Conservation (phyloP, 1,140 invertebrate species). For the Leptoteleia sp. region DNA sequence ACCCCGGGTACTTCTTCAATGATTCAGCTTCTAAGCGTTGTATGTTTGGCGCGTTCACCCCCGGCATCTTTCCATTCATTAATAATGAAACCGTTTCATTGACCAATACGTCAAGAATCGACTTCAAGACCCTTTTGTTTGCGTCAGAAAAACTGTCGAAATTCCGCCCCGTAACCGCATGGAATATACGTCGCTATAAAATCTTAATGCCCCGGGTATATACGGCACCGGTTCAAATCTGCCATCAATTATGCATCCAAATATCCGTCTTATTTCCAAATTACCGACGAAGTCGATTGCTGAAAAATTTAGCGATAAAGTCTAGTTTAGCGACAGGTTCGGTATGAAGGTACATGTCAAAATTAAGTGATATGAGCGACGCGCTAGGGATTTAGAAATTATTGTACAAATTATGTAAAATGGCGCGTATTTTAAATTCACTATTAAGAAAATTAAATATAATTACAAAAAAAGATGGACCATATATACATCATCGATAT, state of each 20-base stretch:
- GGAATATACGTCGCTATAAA: too few species aligned
- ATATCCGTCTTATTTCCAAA: not conserved
- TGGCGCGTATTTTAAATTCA: too few species aligned
- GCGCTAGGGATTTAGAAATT: too few species aligned
- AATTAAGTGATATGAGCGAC: too few species aligned
- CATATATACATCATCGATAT: too few species aligned
- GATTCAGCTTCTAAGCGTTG: not conserved
- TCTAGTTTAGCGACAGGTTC: too few species aligned
- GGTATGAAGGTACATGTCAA: too few species aligned
- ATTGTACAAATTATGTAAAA: too few species aligned
- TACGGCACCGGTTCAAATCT: too few species aligned
- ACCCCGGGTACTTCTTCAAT: constrained; percentile 1
- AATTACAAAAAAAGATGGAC: too few species aligned
- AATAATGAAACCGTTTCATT: constrained; percentile 8
- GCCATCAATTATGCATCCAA: constrained; percentile 7
- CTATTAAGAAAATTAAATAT: too few species aligned
- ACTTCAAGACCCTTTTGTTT: constrained; percentile 1
- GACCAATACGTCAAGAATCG: constrained; percentile 5
- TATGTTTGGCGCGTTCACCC: constrained; percentile 1
- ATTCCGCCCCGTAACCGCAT: not conserved
- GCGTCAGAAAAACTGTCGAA: not conserved
- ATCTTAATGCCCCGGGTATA: too few species aligned
- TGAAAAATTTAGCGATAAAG: constrained; percentile 4
- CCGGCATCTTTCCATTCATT: not conserved
- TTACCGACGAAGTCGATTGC: constrained; percentile 4